Evolutionary conservation across 2,113 vertebrate genomes (phyloP).

Genomic region (Dolichotis patagonum): DNA sequence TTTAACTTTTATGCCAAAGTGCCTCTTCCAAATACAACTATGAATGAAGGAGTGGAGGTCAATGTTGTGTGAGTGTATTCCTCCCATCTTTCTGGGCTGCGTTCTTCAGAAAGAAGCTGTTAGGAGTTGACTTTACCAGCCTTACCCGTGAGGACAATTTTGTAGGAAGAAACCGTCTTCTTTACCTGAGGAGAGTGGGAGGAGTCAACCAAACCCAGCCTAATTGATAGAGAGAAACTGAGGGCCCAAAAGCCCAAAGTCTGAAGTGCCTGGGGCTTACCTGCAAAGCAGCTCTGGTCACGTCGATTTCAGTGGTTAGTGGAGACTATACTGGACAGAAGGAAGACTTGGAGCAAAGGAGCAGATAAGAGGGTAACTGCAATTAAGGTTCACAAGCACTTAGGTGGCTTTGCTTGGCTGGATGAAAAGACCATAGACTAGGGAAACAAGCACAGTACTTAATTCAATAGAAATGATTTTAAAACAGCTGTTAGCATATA

Average conservation of each 20-base stretch:
- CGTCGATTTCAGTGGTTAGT: background rate
- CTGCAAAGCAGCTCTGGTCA: fast-evolving
- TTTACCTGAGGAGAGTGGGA: background rate
- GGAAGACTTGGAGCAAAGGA: background rate
- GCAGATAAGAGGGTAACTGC: fast-evolving
- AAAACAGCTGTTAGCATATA: background rate
- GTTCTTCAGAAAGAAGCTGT: background rate
- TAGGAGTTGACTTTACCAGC: background rate
- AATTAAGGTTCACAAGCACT: fast-evolving
- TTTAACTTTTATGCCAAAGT: background rate
- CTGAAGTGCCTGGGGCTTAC: background rate
- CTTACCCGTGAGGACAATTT: background rate
- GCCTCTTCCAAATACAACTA: background rate
- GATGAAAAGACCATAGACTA: background rate
- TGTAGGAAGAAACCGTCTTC: background rate
- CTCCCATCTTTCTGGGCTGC: background rate
- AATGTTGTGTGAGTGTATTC: background rate
- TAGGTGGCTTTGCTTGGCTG: background rate
- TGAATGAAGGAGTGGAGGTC: background rate
- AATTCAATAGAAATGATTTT: conserved; percentile 22
- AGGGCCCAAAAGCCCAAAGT: background rate
- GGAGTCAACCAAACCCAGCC: background rate
- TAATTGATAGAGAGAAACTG: background rate
- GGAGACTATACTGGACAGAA: background rate
- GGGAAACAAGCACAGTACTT: background rate